Conservation (phyloP, 2,797 vertebrate genomes). For the Lutjanus campechanus region DNA sequence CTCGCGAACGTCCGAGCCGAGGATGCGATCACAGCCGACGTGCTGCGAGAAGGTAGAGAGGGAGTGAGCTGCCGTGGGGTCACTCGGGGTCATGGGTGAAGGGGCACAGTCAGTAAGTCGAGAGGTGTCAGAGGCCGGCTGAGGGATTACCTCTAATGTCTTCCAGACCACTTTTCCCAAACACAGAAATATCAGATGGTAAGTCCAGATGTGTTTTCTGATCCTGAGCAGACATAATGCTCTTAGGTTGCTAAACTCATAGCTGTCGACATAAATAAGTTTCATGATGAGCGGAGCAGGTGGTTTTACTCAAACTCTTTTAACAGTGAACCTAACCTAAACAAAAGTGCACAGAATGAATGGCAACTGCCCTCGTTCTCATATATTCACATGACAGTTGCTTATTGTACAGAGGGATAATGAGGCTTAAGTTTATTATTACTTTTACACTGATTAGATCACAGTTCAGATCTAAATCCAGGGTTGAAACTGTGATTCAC, state of each 20-base stretch:
- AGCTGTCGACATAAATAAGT: conserved; percentile 77
- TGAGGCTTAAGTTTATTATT: conserved; percentile 64
- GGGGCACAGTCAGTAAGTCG: conserved; percentile 62
- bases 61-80: conserved; percentile 50
- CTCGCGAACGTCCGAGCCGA: conserved; percentile 94
- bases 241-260: conserved; percentile 76
- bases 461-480: conserved; percentile 42
- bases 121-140: conserved; percentile 72
- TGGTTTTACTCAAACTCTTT: conserved; percentile 75
- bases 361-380: conserved; percentile 41
- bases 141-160: conserved; percentile 75
- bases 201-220: conserved; percentile 79
- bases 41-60: conserved; percentile 85
- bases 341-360: conserved; percentile 64
- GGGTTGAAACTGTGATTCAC: conserved; percentile 32
- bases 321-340: conserved; percentile 69
- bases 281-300: conserved; percentile 77
- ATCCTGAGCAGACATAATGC: conserved; percentile 75
- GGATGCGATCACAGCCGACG: conserved; percentile 95
- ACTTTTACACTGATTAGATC: conserved; percentile 55
- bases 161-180: conserved; percentile 77
- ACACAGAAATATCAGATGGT: conserved; percentile 78
- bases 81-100: conserved; percentile 55
- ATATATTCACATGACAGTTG: conserved; percentile 59
- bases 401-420: conserved; percentile 65